Percentiles rank a stretch among this genome's conserved stretches.
Evolutionary conservation across 2,797 vertebrate genomes (phyloP).

Genomic region (Acipenser transmontanus): DNA sequence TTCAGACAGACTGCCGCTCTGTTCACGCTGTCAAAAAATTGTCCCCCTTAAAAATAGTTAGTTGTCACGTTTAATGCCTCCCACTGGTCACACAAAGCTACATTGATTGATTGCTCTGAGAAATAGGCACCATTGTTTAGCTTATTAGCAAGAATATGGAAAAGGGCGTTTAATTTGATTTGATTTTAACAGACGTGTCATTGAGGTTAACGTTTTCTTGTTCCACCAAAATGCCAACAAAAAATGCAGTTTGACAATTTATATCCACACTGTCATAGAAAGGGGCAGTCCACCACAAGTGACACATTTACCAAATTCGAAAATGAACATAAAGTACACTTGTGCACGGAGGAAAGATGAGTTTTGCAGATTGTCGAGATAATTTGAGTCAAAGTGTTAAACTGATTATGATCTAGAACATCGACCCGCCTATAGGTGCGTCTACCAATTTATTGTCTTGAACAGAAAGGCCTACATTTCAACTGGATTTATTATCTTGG

Average conservation of each 20-base stretch:
- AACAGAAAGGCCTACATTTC: too few species aligned
- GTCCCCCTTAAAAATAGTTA: constrained; percentile 25
- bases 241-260: not conserved
- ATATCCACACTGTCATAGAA: not conserved
- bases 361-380: constrained; percentile 41
- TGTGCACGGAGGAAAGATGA: constrained; percentile 10
- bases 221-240: not conserved
- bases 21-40: constrained; percentile 9
- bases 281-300: not conserved
- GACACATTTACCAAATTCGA: constrained; percentile 31
- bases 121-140: too few species aligned
- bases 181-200: too few species aligned
- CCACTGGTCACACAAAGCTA: constrained; percentile 24
- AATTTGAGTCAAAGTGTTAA: constrained; percentile 45
- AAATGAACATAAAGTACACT: constrained; percentile 25
- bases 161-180: too few species aligned
- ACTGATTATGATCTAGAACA: constrained; percentile 54
- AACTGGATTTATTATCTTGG: too few species aligned
- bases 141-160: too few species aligned
- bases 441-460: too few species aligned
- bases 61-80: constrained; percentile 42
- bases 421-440: constrained; percentile 23
- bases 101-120: too few species aligned
- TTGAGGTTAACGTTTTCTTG: too few species aligned
- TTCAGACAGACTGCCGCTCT: too few species aligned